Conservation (phyloP, 2,888 invertebrate genomes). For the Siphlonurus alternatus region DNA sequence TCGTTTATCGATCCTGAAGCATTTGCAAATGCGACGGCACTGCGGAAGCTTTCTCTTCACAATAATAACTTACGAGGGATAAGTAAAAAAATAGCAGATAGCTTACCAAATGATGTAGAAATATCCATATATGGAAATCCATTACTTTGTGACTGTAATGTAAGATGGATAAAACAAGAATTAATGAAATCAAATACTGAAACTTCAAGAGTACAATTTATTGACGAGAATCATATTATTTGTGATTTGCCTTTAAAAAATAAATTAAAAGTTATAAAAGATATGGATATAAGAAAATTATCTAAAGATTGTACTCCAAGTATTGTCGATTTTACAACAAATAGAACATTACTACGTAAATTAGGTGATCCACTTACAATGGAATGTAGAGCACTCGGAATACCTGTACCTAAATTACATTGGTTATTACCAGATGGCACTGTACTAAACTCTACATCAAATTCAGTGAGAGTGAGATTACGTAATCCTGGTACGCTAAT, state of each 20-base stretch:
- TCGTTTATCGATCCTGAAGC: constrained; percentile 25
- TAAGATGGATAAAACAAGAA: constrained; percentile 18
- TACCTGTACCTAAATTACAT: constrained; percentile 23
- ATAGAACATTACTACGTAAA: constrained; percentile 3
- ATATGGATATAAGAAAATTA: constrained; percentile 5
- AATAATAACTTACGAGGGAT: constrained; percentile 26
- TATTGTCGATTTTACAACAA: constrained; percentile 7
- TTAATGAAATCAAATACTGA: constrained; percentile 5
- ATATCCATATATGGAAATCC: constrained; percentile 27
- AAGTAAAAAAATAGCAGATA: constrained; percentile 19
- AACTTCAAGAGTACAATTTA: constrained; percentile 6
- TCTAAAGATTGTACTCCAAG: constrained; percentile 6
- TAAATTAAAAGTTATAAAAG: constrained; percentile 18
- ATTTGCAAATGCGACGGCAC: constrained; percentile 22
- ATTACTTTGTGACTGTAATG: constrained; percentile 29
- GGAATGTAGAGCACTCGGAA: constrained; percentile 28
- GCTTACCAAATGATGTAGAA: constrained; percentile 20
- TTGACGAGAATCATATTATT: constrained; percentile 13
- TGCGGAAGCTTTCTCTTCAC: constrained; percentile 24
- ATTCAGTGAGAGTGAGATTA: constrained; percentile 19
- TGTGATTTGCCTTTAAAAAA: constrained; percentile 22
- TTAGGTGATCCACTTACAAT: constrained; percentile 23
- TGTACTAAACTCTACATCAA: constrained; percentile 20
- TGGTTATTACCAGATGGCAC: constrained; percentile 26
- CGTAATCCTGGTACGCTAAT: constrained; percentile 18